Evolutionary conservation across 2,797 vertebrate species (phyloP), one percentile per base, ranked within the genome.

Genomic region (Macrochelys suwanniensis): DNA sequence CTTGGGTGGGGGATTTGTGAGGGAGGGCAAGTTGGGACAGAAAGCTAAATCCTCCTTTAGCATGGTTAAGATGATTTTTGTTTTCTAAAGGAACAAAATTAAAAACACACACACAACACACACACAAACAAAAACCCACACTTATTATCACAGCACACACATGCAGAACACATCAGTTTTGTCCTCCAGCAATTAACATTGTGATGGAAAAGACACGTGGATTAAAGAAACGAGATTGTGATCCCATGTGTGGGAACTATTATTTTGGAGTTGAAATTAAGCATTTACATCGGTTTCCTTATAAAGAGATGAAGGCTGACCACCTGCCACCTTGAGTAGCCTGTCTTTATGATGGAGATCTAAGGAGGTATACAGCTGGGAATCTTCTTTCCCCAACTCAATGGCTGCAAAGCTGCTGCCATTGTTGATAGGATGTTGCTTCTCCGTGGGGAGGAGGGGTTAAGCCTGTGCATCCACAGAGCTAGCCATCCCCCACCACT

Each of bases 1-100:
- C 91, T 84, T 96, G 95, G 87, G 97, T 97, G 76, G 98, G 97
- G 98, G 97, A 84, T 92, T 98, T 99, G 98, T 98, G 98, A 96
- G 99, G 99, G 50, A 99, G 98, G 54, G 98, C 98, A 96, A 99
- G 99, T 90, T 98, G 98, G 97, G 99, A 98, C 92, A 99, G 98
- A 96, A 99, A 98, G 96, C 99, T 98, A 98, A 99, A 92, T 92
- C 98, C 98, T 92, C 98, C 98, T 97, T 98, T 99, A 97, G 97
- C 96, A 80, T 96, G 98, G 97, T 98, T 97, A 97, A 97, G 96
- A 3, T 97, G 98, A 65, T 93, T 96, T 97, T 98, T 98, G 98
- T 97, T 98, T 95, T 98, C 99, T 99, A 98, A 96, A 98, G 96
- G 74, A 96, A 98, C 97, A 96, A 97, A 97, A 97, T 95, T 98